These are phyloP conservation scores for Mesitornis unicolor DNA, from an alignment of 2,113 vertebrate species.

Conservation along the genomic window DNA sequence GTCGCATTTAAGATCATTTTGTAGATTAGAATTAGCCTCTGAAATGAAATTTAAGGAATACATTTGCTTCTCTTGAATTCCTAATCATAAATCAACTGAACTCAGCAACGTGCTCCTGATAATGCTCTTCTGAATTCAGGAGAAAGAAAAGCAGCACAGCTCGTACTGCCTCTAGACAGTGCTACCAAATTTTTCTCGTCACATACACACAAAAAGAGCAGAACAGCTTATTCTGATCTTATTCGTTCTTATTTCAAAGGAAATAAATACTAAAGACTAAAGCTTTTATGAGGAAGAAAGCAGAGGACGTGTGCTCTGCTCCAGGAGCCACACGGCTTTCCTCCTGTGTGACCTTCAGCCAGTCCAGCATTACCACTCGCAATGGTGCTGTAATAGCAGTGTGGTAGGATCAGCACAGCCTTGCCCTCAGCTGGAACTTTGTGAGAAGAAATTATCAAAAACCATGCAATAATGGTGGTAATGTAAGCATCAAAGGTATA, in stretches of 20 bases:
- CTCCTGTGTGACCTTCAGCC: neutral
- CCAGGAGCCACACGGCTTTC: neutral
- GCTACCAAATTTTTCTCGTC: neutral
- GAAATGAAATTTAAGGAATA: neutral
- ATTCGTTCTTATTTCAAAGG: neutral
- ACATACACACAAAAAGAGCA: neutral
- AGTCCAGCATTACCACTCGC: neutral
- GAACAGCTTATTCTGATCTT: neutral
- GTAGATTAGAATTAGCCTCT: conserved; percentile 3
- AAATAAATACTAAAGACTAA: neutral
- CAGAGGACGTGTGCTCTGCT: neutral
- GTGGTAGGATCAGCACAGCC: neutral
- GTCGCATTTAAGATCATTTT: neutral
- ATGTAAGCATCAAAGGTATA: neutral
- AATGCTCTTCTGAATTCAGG: neutral
- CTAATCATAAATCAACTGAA: conserved; percentile 22
- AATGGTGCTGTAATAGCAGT: accelerated
- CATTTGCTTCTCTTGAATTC: conserved; percentile 35
- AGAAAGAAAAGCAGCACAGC: neutral
- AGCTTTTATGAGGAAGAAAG: neutral
- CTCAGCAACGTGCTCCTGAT: neutral
- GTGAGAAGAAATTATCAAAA: neutral
- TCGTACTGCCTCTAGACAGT: neutral
- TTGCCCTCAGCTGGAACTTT: neutral
- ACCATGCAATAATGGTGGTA: neutral